phyloP scores from a whole-genome alignment of 2,113 vertebrate species.

The Mesoclemmys tuberculata region DNA sequence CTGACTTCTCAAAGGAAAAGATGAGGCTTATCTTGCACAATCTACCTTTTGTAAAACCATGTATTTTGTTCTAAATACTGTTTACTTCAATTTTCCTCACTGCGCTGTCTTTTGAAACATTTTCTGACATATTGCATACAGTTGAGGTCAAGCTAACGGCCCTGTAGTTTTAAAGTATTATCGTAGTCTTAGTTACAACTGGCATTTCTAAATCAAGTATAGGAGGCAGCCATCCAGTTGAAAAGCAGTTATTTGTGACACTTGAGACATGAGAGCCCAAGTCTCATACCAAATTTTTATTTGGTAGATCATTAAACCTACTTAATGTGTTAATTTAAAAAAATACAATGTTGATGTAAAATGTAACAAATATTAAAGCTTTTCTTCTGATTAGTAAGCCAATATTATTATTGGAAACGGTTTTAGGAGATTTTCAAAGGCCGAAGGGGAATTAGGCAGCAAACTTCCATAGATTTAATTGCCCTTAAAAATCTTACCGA shows the following conservation, averaged over 20 bases:
- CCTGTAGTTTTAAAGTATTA: background rate
- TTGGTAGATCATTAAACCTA: background rate
- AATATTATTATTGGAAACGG: no score
- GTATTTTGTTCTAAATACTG: no score
- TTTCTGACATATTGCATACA: background rate
- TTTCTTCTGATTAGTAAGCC: no score
- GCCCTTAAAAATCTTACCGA: no score
- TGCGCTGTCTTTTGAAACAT: background rate
- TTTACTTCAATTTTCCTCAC: background rate
- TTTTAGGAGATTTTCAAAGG: background rate
- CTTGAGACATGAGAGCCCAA: background rate
- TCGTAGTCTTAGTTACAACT: background rate
- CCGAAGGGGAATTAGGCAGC: background rate
- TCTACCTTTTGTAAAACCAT: no score
- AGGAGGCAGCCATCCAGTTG: background rate
- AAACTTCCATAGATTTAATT: background rate
- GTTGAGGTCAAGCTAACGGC: background rate
- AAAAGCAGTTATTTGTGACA: background rate
- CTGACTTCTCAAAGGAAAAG: no score
- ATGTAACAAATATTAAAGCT: no score
- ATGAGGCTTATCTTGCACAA: no score
- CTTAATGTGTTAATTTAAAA: no score
- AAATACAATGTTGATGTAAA: no score
- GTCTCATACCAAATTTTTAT: background rate
- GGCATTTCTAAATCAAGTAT: background rate